Evolutionary conservation across 1,140 invertebrate genomes (phyloP).

Genomic region (Semibalanus balanoides): DNA sequence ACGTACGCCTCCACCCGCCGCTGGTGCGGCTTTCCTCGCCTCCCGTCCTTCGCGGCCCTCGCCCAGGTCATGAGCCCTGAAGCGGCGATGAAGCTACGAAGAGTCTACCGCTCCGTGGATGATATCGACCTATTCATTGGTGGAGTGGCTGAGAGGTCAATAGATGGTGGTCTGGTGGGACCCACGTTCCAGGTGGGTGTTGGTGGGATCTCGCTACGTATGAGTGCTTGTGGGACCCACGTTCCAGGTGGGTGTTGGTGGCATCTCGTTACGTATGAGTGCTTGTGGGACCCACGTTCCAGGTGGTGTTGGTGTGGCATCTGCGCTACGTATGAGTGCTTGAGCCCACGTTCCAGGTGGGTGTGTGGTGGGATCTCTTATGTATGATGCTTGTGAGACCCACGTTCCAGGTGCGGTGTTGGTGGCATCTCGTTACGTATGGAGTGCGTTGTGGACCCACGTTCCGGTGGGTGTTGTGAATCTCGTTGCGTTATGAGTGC

Average conservation of each 20-base stretch:
- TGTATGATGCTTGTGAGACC: no score
- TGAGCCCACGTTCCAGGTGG: slow-evolving; percentile 35
- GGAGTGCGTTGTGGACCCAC: no score
- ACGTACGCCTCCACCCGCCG: slow-evolving; percentile 43
- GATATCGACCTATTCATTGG: slow-evolving; percentile 36
- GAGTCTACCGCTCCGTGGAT: slow-evolving; percentile 23
- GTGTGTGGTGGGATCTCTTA: no score
- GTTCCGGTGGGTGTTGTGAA: no score
- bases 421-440: no score
- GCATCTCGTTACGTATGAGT: no score
- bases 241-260: slow-evolving; percentile 24
- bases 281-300: slow-evolving; percentile 34
- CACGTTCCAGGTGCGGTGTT: no score
- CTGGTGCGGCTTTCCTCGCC: slow-evolving; percentile 17
- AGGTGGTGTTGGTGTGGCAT: no score
- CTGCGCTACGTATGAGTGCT: no score
- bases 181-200: slow-evolving; percentile 29
- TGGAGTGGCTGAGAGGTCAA: slow-evolving; percentile 29
- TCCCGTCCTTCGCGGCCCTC: slow-evolving; percentile 20
- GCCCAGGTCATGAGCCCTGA: not conserved
- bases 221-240: slow-evolving; percentile 35
- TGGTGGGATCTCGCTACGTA: no score
- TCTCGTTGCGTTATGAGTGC: no score
- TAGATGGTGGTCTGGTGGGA: slow-evolving; percentile 29
- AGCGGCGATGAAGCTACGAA: not conserved